Evolutionary conservation across 2,888 invertebrate genomes (phyloP), one percentile per base, ranked within the genome.

Genomic region (Drosophila rubida): DNA sequence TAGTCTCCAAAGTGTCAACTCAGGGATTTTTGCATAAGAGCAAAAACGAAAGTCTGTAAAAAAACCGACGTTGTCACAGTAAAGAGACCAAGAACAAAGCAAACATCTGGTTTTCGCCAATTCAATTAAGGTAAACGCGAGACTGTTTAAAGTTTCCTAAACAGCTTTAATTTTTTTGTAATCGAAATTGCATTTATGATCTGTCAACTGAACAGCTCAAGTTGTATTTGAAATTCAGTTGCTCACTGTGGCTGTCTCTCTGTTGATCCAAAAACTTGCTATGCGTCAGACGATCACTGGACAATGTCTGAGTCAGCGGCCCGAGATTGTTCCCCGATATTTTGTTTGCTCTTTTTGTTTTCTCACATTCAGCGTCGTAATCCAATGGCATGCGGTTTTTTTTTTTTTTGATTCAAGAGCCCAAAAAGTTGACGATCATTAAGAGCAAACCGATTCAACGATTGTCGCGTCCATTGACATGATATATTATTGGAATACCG

Each of bases 1-100:
- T 19, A 19, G 19, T 19, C 19, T 19, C 11, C 44, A 71, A 81
- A 82, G 78, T 82, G 84, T 78, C 81, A 70, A 83, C 57, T 70
- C 54, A 75, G 75, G 59, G 63, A 27, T 69, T 72, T 80, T 62
- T 67, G 53, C 58, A 45, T 70, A 80, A 80, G 27, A 45, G 8
- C 9, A 23, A 54, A 48, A 22, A 48, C 42, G 53, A 53, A 19
- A 48, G n/a, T 7, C 35, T 37, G 41, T n/a, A 27, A 45, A 25
- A 39, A 67, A 42, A 30, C 30, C 41, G 14, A 49, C 22, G 54
- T 11, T 37, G 8, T 35, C 9, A 35, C 35, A 27, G 30, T 37
- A 48, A 30, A 27, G 41, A 27, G 32, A 51, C 9, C 13, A 25
- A 37, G 27, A 42, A 11, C 16, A 32, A 16, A 51, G 39, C 49